Evolutionary conservation across 2,797 vertebrate genomes (phyloP).

Genomic region (Hyperoplus immaculatus): DNA sequence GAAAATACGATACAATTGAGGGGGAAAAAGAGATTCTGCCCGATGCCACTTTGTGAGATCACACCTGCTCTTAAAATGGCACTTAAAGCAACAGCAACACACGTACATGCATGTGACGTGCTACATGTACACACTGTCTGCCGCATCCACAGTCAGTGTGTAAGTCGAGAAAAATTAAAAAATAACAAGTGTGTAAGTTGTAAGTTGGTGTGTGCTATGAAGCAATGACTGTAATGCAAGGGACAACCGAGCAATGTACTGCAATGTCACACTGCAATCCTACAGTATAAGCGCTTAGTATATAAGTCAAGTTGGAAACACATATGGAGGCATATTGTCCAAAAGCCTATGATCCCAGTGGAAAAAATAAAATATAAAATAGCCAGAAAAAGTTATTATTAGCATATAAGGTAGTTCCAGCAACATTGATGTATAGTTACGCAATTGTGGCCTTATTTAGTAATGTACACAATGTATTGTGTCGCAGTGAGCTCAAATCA

Average conservation of each 20-base stretch:
- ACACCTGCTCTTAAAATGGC: constrained; percentile 30
- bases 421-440: neutral
- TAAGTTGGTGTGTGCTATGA: constrained; percentile 18
- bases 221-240: constrained; percentile 16
- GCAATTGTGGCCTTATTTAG: neutral
- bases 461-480: no score
- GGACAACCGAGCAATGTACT: constrained; percentile 9
- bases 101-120: neutral
- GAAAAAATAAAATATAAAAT: neutral
- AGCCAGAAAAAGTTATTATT: neutral
- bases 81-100: neutral
- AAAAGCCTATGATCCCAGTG: neutral
- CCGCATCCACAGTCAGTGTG: constrained; percentile 22
- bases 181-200: neutral
- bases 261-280: neutral
- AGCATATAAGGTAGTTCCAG: neutral
- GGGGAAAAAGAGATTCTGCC: constrained; percentile 11
- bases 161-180: constrained; percentile 11
- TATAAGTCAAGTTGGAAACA: constrained; percentile 12
- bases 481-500: no score
- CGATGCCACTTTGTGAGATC: constrained; percentile 22
- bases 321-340: constrained; percentile 5
- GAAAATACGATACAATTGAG: constrained; percentile 32
- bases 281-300: neutral
- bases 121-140: constrained; percentile 19